These are phyloP conservation scores for Leuciscus waleckii DNA, from an alignment of 2,797 vertebrate genomes.

Conservation along the genomic window DNA sequence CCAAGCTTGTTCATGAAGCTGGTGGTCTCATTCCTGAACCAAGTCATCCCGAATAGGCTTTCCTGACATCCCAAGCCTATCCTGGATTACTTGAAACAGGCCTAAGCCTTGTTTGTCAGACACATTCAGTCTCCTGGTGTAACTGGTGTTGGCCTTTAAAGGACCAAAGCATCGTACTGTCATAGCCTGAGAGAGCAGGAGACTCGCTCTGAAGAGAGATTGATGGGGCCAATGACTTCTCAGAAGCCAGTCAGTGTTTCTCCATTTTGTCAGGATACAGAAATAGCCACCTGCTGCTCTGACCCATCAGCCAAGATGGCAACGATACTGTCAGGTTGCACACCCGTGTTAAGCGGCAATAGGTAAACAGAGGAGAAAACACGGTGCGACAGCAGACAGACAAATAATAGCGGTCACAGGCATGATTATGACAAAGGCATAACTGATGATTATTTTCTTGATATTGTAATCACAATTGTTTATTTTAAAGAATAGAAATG, in stretches of 20 bases:
- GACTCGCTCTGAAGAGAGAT: constrained; percentile 66
- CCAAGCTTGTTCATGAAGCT: constrained; percentile 62
- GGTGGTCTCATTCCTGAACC: constrained; percentile 85
- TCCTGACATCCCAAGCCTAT: constrained; percentile 92
- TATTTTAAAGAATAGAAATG: not conserved
- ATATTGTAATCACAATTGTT: not conserved
- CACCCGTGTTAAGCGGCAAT: constrained; percentile 9
- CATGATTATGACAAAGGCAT: not conserved
- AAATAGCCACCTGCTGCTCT: constrained; percentile 81
- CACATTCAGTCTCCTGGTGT: constrained; percentile 59
- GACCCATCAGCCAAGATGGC: constrained; percentile 71
- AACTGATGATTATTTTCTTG: not conserved
- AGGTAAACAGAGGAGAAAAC: constrained; percentile 52
- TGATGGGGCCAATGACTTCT: constrained; percentile 74
- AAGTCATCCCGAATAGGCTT: constrained; percentile 97
- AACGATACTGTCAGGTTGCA: constrained; percentile 69
- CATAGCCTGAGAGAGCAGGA: constrained; percentile 55
- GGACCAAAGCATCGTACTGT: constrained; percentile 54
- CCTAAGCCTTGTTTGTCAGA: constrained; percentile 73
- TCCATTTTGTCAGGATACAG: constrained; percentile 73
- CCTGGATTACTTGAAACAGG: constrained; percentile 99
- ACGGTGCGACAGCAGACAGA: not conserved
- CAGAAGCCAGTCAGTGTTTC: constrained; percentile 74
- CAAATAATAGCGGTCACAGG: not conserved
- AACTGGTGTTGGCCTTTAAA: constrained; percentile 65